Base-by-base conservation (phyloP, 2,797 vertebrate genomes). In the Hirundo rustica region DNA sequence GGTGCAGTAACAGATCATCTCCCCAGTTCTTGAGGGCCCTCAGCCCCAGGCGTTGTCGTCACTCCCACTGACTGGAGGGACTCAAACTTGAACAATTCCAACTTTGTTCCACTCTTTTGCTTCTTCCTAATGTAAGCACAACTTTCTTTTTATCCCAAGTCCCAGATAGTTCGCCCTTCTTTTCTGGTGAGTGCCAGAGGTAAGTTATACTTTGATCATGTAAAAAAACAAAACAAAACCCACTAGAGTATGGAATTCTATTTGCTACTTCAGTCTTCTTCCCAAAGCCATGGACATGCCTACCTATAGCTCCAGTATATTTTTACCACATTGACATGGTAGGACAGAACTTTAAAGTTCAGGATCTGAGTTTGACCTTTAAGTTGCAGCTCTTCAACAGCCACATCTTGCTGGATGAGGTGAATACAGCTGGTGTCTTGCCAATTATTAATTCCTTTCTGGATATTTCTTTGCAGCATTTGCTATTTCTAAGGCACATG, bases 251-350 rank as follows among this genome's bases (percentile, higher is more conserved):
- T n/a, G 12, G 36, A 77, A 62, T 70, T 86, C 44, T 72, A 42
- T 55, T 62, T 38, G 89, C 58, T 61, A 38, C 21, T 65, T 67
- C 0, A 0, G n/a, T 68, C 32, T 65, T 91, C 72, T 26, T 88
- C 44, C 70, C 0, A 0, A 86, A 72, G 54, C 72, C 0, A 0
- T 62, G 13, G 42, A 65, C 32, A 40, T 19, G 36, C 53, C 47
- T 76, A 60, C 62, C 26, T 53, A 45, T 4, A 88, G 70, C 85
- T 84, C 34, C 60, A 62, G 64, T 6, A 32, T 32, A 86, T 38
- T 81, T 71, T 70, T 78, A 84, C 50, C 36, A 66, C 0, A 0
- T 55, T 55, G 20, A 10, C 32, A n/a, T 13, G 25, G 36, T 12
- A 86, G 32, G 12, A 21, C 60, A 93, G 48, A 93, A 93, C 50